Conservation (phyloP, 2,888 invertebrate species). For the Helleia helle region DNA sequence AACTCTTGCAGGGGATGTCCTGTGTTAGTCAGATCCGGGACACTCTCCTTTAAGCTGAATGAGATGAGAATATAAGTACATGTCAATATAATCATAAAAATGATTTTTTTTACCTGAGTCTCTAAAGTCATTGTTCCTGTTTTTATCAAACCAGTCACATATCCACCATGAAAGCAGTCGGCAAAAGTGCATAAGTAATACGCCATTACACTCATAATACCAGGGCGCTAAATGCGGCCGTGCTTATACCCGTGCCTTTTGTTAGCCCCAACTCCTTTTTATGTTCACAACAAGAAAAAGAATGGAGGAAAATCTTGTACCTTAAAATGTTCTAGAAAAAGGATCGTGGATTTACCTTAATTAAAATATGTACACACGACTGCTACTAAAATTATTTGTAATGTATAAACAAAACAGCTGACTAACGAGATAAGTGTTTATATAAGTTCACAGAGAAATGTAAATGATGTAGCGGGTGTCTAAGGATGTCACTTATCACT, state of each 20-base stretch:
- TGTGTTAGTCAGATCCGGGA: too few species aligned
- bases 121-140: neutral
- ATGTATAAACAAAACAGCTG: neutral
- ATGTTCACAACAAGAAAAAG: neutral
- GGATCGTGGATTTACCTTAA: neutral
- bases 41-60: too few species aligned
- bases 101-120: too few species aligned
- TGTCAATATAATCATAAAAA: too few species aligned
- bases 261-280: slow-evolving; percentile 9
- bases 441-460: too few species aligned
- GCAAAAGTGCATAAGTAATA: neutral
- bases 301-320: neutral
- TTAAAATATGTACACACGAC: slow-evolving; percentile 1
- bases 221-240: slow-evolving; percentile 19
- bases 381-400: neutral
- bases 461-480: too few species aligned
- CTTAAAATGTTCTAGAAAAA: neutral
- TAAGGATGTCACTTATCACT: too few species aligned
- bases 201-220: neutral
- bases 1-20: too few species aligned
- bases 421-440: too few species aligned
- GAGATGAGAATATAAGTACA: too few species aligned
- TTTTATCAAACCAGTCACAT: neutral
- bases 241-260: slow-evolving; percentile 23
- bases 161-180: neutral